phyloP scores from a whole-genome alignment of 2,888 invertebrate species.

The Drosophila paucipuncta region DNA sequence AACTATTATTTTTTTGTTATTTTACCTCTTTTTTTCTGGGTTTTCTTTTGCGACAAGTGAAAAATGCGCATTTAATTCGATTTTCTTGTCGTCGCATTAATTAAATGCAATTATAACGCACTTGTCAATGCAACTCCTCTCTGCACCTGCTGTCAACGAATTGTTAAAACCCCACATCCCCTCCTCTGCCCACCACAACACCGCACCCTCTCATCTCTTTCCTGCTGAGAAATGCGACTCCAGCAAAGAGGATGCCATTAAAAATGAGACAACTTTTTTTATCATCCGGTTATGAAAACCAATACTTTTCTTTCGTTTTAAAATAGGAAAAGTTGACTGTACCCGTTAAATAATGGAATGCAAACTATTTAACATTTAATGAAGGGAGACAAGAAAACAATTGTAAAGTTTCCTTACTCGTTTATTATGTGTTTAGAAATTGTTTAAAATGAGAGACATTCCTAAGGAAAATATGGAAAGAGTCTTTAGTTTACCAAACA shows the following conservation, averaged over 20 bases:
- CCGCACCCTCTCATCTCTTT: neutral
- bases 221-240: neutral
- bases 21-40: conserved; percentile 9
- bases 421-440: neutral
- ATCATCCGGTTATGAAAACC: conserved; percentile 7
- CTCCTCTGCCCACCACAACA: no score
- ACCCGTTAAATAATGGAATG: conserved; percentile 9
- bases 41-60: conserved; percentile 22
- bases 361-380: conserved; percentile 19
- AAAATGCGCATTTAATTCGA: conserved; percentile 54
- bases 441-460: neutral
- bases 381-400: neutral
- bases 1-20: neutral
- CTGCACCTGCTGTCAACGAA: conserved; percentile 38
- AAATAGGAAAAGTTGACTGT: conserved; percentile 15
- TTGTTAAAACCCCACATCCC: neutral
- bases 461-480: neutral
- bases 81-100: conserved; percentile 64
- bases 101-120: conserved; percentile 71
- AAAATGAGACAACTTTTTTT: conserved; percentile 17
- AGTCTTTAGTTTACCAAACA: neutral
- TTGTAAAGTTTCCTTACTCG: neutral
- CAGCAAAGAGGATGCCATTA: conserved; percentile 1
- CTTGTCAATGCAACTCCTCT: conserved; percentile 24
- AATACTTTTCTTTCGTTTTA: conserved; percentile 6